Conservation (phyloP, 2,797 vertebrate species). For the Alosa sapidissima region DNA sequence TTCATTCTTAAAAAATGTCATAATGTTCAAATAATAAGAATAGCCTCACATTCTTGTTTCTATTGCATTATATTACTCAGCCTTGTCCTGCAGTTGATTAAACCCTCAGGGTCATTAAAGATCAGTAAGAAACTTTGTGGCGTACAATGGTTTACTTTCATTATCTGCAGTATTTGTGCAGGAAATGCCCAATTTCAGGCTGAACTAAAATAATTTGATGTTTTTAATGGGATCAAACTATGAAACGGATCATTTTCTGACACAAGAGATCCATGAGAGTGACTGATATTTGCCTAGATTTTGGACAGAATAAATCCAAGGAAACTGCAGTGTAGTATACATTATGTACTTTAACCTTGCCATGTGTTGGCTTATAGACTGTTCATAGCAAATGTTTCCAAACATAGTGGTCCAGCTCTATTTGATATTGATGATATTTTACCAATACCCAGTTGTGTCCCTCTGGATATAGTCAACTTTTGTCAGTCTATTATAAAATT, state of each 20-base stretch:
- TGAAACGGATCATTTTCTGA: not conserved
- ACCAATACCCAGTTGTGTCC: not conserved
- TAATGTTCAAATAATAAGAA: not conserved
- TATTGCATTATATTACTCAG: not conserved
- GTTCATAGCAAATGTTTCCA: not conserved
- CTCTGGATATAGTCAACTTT: not conserved
- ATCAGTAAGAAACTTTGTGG: not conserved
- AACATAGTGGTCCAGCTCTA: not conserved
- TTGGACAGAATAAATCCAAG: not conserved
- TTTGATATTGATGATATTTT: not conserved
- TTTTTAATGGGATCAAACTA: not conserved
- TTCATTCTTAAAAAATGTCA: not conserved
- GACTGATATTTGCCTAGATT: not conserved
- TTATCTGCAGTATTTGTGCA: not conserved
- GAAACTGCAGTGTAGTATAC: not conserved
- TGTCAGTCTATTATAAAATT: not conserved
- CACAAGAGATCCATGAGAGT: not conserved
- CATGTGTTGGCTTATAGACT: not conserved
- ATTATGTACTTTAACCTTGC: not conserved
- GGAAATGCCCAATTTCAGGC: conserved; percentile 5
- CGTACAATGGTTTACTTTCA: not conserved
- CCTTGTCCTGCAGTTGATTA: not conserved
- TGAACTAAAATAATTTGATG: not conserved
- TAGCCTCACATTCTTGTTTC: not conserved
- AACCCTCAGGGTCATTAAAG: not conserved